phyloP scores from a whole-genome alignment of 2,797 vertebrate genomes.

The Ctenopoma multispine region DNA sequence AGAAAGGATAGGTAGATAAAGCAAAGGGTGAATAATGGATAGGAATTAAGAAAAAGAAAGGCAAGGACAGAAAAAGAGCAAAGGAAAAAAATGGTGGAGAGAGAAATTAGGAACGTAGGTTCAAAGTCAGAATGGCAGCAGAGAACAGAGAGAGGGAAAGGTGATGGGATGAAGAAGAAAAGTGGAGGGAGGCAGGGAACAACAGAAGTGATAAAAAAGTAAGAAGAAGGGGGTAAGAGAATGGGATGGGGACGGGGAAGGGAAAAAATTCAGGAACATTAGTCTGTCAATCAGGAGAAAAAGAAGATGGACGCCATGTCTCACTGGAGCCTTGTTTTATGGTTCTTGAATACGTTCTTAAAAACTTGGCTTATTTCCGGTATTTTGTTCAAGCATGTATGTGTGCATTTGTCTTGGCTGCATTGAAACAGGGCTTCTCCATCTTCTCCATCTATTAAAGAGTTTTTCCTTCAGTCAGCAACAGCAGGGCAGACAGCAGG shows the following conservation, averaged over 20 bases:
- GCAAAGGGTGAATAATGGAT: not conserved
- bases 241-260: conserved; percentile 18
- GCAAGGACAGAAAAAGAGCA: conserved; percentile 37
- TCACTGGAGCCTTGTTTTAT: conserved; percentile 67
- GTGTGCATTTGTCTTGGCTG: conserved; percentile 41
- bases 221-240: not conserved
- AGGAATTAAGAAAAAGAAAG: not conserved
- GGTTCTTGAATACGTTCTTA: not conserved
- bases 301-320: conserved; percentile 58
- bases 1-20: not conserved
- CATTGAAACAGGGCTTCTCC: conserved; percentile 65
- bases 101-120: not conserved
- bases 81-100: no score
- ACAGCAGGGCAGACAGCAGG: conserved; percentile 42
- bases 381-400: not conserved
- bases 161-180: not conserved
- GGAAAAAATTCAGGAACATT: conserved; percentile 68
- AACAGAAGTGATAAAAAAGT: not conserved
- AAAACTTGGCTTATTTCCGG: not conserved
- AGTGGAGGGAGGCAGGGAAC: not conserved
- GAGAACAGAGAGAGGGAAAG: not conserved
- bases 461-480: conserved; percentile 33
- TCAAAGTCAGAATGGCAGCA: not conserved
- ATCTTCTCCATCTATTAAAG: conserved; percentile 49
- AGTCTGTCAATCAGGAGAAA: conserved; percentile 73